A percentile compares a stretch with the other conserved stretches of the same genome.
Evolutionary conservation across 2,113 vertebrate species (phyloP).

Genomic region (Crotalus helleri): DNA sequence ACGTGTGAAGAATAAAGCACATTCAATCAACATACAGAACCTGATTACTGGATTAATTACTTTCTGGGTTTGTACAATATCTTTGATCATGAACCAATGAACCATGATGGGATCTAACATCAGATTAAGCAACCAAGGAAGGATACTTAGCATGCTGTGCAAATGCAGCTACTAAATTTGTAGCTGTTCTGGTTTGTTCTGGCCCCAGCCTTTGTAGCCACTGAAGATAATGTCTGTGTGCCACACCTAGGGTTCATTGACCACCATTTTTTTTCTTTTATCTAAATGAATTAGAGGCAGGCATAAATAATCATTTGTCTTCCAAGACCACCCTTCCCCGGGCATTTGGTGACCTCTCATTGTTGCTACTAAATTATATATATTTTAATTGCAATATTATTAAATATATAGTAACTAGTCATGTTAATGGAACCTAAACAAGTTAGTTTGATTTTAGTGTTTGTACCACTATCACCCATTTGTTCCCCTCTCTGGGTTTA

Average conservation of each 20-base stretch:
- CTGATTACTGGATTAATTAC: neutral
- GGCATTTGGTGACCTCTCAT: neutral
- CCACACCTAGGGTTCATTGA: neutral
- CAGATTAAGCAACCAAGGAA: neutral
- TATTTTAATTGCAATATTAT: neutral
- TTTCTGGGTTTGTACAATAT: neutral
- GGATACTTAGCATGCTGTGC: neutral
- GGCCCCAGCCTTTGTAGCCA: neutral
- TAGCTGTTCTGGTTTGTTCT: neutral
- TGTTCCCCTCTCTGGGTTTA: neutral
- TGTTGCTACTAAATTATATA: neutral
- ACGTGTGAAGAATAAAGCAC: neutral
- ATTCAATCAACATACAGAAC: neutral
- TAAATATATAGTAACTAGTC: neutral
- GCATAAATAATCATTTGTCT: neutral
- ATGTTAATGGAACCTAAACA: neutral
- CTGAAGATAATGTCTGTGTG: neutral
- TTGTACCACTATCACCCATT: neutral
- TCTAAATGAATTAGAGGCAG: neutral
- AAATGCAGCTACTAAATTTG: neutral
- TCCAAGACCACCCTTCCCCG: neutral
- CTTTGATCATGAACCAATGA: neutral
- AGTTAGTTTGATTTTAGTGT: neutral
- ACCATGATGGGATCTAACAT: neutral
- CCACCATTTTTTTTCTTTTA: neutral